These are phyloP conservation scores for Syngnathus scovelli DNA, from an alignment of 2,113 vertebrate species.

Conservation along the genomic window DNA sequence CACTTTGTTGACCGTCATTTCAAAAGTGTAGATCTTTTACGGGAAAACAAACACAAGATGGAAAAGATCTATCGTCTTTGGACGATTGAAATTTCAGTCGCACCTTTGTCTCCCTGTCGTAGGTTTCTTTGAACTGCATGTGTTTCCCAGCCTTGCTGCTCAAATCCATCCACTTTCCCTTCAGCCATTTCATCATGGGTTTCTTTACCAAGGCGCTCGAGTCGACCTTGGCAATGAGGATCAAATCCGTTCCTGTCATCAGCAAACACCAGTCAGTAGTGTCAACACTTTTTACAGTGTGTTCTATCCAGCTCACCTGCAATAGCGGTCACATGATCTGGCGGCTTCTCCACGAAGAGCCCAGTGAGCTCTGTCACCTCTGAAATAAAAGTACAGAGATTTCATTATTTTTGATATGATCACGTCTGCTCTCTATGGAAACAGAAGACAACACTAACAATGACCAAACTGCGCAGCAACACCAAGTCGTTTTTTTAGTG, in stretches of 20 bases:
- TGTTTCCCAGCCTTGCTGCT: conserved; percentile 81
- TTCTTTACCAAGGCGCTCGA: conserved; percentile 70
- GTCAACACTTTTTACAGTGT: not conserved
- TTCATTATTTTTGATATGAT: too few species aligned
- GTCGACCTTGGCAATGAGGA: conserved; percentile 72
- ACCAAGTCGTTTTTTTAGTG: too few species aligned
- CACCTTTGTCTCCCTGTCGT: conserved; percentile 79
- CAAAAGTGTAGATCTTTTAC: conserved; percentile 76
- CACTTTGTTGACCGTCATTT: conserved; percentile 78
- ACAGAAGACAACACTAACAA: not conserved
- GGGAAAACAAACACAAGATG: not conserved
- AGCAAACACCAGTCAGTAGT: conserved; percentile 6
- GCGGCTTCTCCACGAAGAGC: conserved; percentile 73
- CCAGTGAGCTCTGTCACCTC: conserved; percentile 67
- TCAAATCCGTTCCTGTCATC: conserved; percentile 66
- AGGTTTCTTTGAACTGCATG: conserved; percentile 79
- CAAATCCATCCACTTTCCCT: conserved; percentile 89
- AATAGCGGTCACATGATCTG: conserved; percentile 37
- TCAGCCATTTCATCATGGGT: conserved; percentile 82
- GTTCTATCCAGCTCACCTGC: conserved; percentile 52
- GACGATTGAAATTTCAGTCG: not conserved
- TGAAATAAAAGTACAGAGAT: conserved; percentile 21
- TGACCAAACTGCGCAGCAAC: too few species aligned
- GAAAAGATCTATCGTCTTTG: not conserved
- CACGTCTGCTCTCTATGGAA: not conserved